Evolutionary conservation across 2,888 invertebrate species (phyloP).

Genomic region (Crocallis elinguaria): DNA sequence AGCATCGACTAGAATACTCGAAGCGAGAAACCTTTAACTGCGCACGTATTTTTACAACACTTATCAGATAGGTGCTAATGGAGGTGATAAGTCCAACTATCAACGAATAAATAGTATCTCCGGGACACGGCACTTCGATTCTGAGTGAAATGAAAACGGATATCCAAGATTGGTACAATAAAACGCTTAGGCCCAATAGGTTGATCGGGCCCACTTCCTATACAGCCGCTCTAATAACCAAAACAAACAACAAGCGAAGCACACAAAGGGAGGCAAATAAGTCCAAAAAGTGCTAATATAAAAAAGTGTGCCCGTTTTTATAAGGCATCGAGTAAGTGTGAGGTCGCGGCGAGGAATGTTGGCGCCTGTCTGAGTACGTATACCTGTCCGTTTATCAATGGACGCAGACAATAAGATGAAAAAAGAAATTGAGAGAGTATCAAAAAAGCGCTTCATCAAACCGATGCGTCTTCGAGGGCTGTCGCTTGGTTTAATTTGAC

Average conservation of each 20-base stretch:
- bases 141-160: conserved; percentile 68
- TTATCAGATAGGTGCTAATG: conserved; percentile 65
- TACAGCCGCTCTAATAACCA: conserved; percentile 80
- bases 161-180: conserved; percentile 80
- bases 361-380: conserved; percentile 85
- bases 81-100: conserved; percentile 55
- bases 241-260: conserved; percentile 80
- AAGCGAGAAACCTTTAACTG: conserved; percentile 33
- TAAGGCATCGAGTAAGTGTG: conserved; percentile 81
- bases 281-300: conserved; percentile 81
- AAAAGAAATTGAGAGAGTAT: conserved; percentile 72
- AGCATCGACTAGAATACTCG: conserved; percentile 44
- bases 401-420: conserved; percentile 76
- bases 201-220: conserved; percentile 83
- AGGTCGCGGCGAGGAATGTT: conserved; percentile 84
- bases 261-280: conserved; percentile 81
- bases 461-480: conserved; percentile 77
- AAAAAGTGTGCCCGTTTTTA: conserved; percentile 83
- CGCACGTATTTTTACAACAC: conserved; percentile 41
- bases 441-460: conserved; percentile 83
- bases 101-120: conserved; percentile 54
- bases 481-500: conserved; percentile 50
- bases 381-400: conserved; percentile 85
- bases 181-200: conserved; percentile 82
- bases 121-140: conserved; percentile 47